phyloP scores from a whole-genome alignment of 1,140 invertebrate genomes.

The Ostrea edulis region DNA sequence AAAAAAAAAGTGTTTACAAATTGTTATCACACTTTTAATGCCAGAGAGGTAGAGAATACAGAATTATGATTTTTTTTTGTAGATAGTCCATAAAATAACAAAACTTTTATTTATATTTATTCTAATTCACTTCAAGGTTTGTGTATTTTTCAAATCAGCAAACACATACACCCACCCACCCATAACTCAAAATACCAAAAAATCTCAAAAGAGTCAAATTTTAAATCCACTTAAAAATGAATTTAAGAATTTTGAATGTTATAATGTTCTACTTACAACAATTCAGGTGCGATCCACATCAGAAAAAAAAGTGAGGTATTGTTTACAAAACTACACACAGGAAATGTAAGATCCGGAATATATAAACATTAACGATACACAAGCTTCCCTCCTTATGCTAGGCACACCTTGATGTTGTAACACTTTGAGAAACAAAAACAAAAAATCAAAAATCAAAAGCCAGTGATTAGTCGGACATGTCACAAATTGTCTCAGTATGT shows the following conservation, averaged over 20 bases:
- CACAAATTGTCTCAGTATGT: not conserved
- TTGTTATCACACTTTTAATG: not conserved
- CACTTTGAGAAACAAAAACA: not conserved
- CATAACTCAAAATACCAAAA: not conserved
- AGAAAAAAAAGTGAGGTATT: not conserved
- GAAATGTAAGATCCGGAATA: not conserved
- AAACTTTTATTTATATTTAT: not conserved
- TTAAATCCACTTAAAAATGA: no score
- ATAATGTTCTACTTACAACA: no score
- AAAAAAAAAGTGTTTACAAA: not conserved
- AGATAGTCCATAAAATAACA: not conserved
- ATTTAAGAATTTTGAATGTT: no score
- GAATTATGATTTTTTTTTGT: not conserved
- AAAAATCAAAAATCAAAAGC: not conserved
- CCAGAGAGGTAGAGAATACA: not conserved
- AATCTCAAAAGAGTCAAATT: not conserved
- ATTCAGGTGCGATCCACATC: no score
- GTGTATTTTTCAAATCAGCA: no score
- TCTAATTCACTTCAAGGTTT: no score
- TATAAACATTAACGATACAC: not conserved
- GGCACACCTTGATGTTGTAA: not conserved
- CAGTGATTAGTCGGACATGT: not conserved
- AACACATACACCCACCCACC: not conserved
- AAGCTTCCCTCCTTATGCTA: not conserved
- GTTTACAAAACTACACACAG: not conserved